Percentiles rank a stretch among this genome's conserved stretches.
phyloP scores from a whole-genome alignment of 2,113 vertebrate genomes.

The Excalfactoria chinensis region DNA sequence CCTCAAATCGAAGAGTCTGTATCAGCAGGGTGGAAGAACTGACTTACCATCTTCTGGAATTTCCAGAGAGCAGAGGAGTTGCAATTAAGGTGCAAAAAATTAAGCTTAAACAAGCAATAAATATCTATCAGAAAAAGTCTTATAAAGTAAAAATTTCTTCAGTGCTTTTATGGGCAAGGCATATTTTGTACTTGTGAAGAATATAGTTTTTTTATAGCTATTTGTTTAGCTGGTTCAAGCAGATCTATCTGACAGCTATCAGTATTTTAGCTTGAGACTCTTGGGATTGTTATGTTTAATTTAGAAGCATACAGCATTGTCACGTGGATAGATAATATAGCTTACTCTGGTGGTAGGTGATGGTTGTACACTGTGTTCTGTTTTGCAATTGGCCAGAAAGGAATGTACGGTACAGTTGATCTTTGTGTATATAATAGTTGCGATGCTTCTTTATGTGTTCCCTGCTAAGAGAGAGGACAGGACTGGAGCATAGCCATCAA shows the following conservation, averaged over 20 bases:
- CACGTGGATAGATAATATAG: slow-evolving; percentile 15
- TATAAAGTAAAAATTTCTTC: neutral
- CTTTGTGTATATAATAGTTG: neutral
- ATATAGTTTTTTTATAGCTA: neutral
- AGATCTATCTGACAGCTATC: neutral
- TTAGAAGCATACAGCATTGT: slow-evolving; percentile 42
- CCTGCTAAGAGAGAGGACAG: neutral
- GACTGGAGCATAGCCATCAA: neutral
- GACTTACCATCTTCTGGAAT: slow-evolving; percentile 94
- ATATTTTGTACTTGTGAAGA: neutral
- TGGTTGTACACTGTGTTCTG: slow-evolving; percentile 2
- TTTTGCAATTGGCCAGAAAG: neutral
- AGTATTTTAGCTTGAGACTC: slow-evolving; percentile 3
- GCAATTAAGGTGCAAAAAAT: slow-evolving; percentile 87
- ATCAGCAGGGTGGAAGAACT: slow-evolving; percentile 94
- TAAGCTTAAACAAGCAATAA: neutral
- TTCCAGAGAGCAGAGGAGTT: slow-evolving; percentile 91
- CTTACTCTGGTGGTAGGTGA: neutral
- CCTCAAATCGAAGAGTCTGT: slow-evolving; percentile 87
- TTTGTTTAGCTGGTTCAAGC: neutral
- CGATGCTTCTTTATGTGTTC: slow-evolving; percentile 29
- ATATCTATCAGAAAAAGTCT: neutral
- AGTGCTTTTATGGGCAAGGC: neutral
- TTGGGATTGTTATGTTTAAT: neutral
- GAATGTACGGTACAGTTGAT: slow-evolving; percentile 29